Evolutionary conservation across 2,888 invertebrate genomes (phyloP).

Genomic region (Cosmopolites sordidus): DNA sequence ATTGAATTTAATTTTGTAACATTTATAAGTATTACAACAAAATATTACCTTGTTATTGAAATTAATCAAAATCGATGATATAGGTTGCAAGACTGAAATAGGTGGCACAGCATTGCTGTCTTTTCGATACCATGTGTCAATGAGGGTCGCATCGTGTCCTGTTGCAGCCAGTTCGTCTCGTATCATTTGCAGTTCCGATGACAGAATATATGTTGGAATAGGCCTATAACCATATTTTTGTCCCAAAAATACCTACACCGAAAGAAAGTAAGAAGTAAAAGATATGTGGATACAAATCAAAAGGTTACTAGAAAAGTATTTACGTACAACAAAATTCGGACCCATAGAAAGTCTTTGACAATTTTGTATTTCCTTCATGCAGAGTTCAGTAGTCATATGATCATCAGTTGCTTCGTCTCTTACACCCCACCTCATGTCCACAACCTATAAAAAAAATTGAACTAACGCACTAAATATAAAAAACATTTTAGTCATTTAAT

Average conservation of each 20-base stretch:
- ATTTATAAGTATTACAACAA: no score
- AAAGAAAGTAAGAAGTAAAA: no score
- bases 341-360: conserved; percentile 97
- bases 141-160: conserved; percentile 73
- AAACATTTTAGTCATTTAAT: no score
- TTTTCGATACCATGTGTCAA: conserved; percentile 94
- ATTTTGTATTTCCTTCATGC: conserved; percentile 97
- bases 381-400: conserved; percentile 98
- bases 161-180: conserved; percentile 80
- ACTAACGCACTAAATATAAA: no score
- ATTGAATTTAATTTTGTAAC: no score
- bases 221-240: conserved; percentile 99
- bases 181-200: conserved; percentile 83
- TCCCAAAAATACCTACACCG: conserved; percentile 83
- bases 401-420: conserved; percentile 98
- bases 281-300: no score
- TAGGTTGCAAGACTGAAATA: conserved; percentile 91
- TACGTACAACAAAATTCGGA: conserved; percentile 86
- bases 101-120: conserved; percentile 96
- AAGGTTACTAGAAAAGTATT: no score
- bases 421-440: conserved; percentile 98
- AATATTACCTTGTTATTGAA: conserved; percentile 91
- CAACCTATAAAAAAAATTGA: conserved; percentile 61
- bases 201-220: conserved; percentile 91
- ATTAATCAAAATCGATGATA: conserved; percentile 93